Percentiles rank a stretch among this genome's conserved stretches.
Conservation (phyloP, 2,797 vertebrate genomes). For the Halcyon leucocephala region DNA sequence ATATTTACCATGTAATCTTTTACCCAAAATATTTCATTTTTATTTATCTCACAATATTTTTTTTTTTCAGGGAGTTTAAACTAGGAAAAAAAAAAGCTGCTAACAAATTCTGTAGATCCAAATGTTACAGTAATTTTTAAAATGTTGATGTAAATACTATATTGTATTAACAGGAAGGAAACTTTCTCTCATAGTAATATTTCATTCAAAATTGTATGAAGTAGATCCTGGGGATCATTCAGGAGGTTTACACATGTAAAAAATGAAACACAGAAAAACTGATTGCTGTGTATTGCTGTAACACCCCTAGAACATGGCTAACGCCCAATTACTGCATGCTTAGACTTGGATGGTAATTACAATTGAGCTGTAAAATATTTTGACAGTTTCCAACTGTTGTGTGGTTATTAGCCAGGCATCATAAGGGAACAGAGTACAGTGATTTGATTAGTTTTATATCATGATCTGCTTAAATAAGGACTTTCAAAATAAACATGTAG, state of each 20-base stretch:
- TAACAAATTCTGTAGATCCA: neutral
- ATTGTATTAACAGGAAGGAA: neutral
- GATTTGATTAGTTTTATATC: slow-evolving; percentile 68
- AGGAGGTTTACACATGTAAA: slow-evolving; percentile 33
- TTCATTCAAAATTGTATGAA: slow-evolving; percentile 16
- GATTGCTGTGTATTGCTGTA: slow-evolving; percentile 61
- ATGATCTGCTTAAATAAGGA: slow-evolving; percentile 68
- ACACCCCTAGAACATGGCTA: slow-evolving; percentile 70
- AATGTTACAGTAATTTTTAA: neutral
- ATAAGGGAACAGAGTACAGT: slow-evolving; percentile 66
- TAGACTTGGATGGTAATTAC: slow-evolving; percentile 82
- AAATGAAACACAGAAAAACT: slow-evolving; percentile 3
- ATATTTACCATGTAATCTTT: neutral
- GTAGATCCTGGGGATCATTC: slow-evolving; percentile 35
- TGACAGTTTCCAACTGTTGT: slow-evolving; percentile 83
- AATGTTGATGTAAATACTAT: neutral
- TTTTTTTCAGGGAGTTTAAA: neutral
- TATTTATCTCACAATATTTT: neutral
- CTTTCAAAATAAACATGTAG: slow-evolving; percentile 51
- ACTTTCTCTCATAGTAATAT: fast-evolving
- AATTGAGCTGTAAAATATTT: slow-evolving; percentile 84
- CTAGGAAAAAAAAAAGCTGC: neutral
- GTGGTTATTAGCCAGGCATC: slow-evolving; percentile 73
- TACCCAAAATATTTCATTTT: neutral
- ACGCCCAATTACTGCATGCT: slow-evolving; percentile 79